Evolutionary conservation across 2,113 vertebrate species (phyloP).

Genomic region (Agelaius phoeniceus): DNA sequence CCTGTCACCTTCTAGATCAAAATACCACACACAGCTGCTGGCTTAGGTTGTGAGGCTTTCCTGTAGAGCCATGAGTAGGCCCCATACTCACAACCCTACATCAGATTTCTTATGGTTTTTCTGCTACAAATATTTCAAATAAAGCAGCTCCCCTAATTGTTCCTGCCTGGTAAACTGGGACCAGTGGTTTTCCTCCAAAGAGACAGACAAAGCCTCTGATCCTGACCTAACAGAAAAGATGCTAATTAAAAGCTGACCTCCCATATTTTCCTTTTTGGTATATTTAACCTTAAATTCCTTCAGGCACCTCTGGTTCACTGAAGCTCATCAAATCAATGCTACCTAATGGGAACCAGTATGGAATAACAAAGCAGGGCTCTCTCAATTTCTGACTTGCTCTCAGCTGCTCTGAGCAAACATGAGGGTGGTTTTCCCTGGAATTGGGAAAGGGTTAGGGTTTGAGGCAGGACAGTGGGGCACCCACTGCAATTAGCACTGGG

Average conservation of each 20-base stretch:
- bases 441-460: too few relatives aligned
- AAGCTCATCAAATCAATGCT: constrained; percentile 52
- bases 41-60: not conserved
- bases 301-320: constrained; percentile 33
- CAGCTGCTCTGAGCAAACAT: not conserved
- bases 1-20: not conserved
- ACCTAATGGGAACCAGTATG: not conserved
- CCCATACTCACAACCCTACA: not conserved
- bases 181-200: not conserved
- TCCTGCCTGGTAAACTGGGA: not conserved
- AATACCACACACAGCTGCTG: not conserved
- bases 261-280: constrained; percentile 46
- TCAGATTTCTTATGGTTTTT: not conserved
- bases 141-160: not conserved
- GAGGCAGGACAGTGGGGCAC: not conserved
- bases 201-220: constrained; percentile 10
- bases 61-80: not conserved
- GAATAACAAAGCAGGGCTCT: constrained; percentile 31
- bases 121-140: not conserved
- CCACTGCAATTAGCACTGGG: not conserved
- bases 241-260: constrained; percentile 57
- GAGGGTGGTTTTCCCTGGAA: not conserved
- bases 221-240: constrained; percentile 18
- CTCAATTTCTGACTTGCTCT: not conserved
- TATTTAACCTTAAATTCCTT: constrained; percentile 69